phyloP scores from a whole-genome alignment of 2,797 vertebrate species.

The Huso huso region DNA sequence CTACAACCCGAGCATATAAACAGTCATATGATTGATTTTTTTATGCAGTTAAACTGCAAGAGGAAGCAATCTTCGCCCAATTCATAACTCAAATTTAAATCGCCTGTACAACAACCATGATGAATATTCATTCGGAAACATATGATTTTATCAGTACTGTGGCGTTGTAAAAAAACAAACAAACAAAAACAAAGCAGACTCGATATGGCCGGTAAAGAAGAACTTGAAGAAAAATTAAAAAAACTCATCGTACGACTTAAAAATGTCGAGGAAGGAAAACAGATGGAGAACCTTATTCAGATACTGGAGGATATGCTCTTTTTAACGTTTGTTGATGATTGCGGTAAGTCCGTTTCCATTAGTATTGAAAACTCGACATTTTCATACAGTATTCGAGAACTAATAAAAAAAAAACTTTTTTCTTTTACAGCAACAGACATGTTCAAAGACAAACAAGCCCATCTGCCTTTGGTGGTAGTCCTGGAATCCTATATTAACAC shows the following conservation, averaged over 20 bases:
- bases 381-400: not conserved
- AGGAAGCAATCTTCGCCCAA: too few species aligned
- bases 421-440: slow-evolving; percentile 59
- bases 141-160: too few species aligned
- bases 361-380: slow-evolving; percentile 6
- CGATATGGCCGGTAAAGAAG: slow-evolving; percentile 52
- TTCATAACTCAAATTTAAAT: too few species aligned
- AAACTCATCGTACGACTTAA: slow-evolving; percentile 79
- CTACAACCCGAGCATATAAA: too few species aligned
- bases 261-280: slow-evolving; percentile 69
- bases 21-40: too few species aligned
- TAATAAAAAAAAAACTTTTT: not conserved
- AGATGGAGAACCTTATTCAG: slow-evolving; percentile 71
- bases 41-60: too few species aligned
- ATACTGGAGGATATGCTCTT: slow-evolving; percentile 78
- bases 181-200: too few species aligned
- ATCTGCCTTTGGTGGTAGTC: slow-evolving; percentile 68
- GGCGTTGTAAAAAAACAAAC: too few species aligned
- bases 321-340: slow-evolving; percentile 60
- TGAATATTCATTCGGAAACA: too few species aligned
- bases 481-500: slow-evolving; percentile 66
- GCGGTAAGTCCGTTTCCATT: slow-evolving; percentile 55
- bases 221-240: slow-evolving; percentile 60
- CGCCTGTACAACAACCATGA: too few species aligned
- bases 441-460: slow-evolving; percentile 72